Evolutionary conservation across 2,797 vertebrate species (phyloP), one percentile per base, ranked within the genome.

Genomic region (Tachyglossus aculeatus): DNA sequence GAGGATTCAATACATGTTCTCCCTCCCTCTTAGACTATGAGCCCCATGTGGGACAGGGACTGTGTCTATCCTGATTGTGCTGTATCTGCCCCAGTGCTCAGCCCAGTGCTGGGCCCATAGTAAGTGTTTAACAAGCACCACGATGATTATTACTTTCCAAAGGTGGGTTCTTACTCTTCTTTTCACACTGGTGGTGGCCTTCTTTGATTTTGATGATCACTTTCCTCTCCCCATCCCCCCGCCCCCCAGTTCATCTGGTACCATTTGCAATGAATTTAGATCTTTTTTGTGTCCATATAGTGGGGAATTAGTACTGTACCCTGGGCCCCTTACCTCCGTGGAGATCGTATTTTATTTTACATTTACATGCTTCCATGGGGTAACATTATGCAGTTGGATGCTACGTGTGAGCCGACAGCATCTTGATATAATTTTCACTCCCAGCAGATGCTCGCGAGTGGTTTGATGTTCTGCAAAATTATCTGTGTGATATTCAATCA

Each of bases 401-500:
- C 25, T 24, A 52, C 51, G 33, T 32, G 54, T 27, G 37, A 48
- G 51, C 58, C 40, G 24, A 43, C 9, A 47, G 37, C 45, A 72
- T 37, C 41, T 27, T 19, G 27, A 7, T 32, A 29, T 29, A 7
- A 18, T 45, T 77, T 82, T 67, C 18, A 59, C 68, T 77, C 34
- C 7, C 12, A 68, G 36, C 31, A 61, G 38, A 72, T 52, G 22
- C 33, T 38, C 5, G 11, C 9, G 21, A 18, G 9, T 7, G 37
- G 13, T 54, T 51, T 63, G 45, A 32, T 58, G 16, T 61, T 81
- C 71, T 78, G 16, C 41, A 72, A 38, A 41, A 47, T 67, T 41
- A 7, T 62, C n/a, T 63, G 29, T 56, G 9, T 48, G 36, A 53
- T 58, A 36, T 38, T 71, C 39, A 72, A 45, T 15, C 9, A 32